A percentile compares a stretch with the other conserved stretches of the same genome.
Evolutionary conservation across 2,113 vertebrate species (phyloP).

Genomic region (Lepus americanus): DNA sequence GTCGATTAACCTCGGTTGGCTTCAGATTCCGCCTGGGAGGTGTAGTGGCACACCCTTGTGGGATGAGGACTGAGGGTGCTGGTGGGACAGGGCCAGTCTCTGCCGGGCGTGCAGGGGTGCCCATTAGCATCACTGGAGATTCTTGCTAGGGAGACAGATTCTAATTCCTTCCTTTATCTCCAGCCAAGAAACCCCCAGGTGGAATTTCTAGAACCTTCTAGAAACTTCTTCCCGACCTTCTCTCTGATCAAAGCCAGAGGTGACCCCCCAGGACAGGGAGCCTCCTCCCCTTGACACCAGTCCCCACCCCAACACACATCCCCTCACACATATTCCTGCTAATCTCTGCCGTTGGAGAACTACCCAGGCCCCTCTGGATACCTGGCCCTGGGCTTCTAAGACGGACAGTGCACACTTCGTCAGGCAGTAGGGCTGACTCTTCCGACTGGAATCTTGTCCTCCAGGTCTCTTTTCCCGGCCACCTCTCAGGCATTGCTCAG

Average conservation of each 20-base stretch:
- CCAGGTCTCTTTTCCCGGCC: background rate
- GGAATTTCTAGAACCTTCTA: background rate
- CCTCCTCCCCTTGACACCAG: background rate
- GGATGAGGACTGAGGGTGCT: background rate
- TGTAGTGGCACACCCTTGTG: background rate
- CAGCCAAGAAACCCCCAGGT: background rate
- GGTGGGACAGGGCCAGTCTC: background rate
- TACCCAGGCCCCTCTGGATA: conserved; percentile 5
- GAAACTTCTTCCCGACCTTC: background rate
- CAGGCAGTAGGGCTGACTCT: background rate
- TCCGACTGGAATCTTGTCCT: background rate
- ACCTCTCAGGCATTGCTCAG: background rate
- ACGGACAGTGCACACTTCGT: background rate
- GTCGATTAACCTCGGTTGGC: too few species aligned
- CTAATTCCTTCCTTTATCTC: background rate
- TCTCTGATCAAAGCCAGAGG: background rate
- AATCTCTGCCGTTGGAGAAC: background rate
- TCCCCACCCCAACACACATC: background rate
- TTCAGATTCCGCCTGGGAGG: background rate
- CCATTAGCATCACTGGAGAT: background rate
- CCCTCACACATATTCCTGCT: background rate
- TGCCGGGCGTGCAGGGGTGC: background rate
- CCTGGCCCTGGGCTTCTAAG: background rate
- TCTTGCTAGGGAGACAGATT: background rate
- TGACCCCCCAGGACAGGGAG: background rate